These are phyloP conservation scores for Antigone vipio DNA, from an alignment of 2,113 vertebrate species.

Conservation along the genomic window DNA sequence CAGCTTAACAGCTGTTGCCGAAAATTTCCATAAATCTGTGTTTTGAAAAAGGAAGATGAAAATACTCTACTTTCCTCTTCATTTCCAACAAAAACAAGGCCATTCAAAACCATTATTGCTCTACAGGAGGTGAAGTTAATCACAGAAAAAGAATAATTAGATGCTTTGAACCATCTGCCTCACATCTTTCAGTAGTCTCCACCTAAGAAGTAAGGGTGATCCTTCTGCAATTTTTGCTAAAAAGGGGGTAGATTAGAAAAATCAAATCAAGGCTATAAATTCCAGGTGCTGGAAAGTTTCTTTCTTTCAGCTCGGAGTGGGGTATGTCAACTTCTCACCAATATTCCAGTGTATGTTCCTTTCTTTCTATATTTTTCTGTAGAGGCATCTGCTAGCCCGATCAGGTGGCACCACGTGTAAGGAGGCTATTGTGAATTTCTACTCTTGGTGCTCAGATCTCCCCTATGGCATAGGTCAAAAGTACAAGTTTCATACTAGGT, in stretches of 20 bases:
- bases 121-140: not conserved
- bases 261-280: not conserved
- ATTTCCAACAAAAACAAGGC: conserved; percentile 50
- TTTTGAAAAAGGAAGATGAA: conserved; percentile 61
- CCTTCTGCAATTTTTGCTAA: not conserved
- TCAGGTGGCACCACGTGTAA: not conserved
- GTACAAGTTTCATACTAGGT: not conserved
- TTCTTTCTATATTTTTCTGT: rapidly evolving
- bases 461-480: not conserved
- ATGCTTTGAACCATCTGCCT: not conserved
- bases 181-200: not conserved
- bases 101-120: not conserved
- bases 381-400: not conserved
- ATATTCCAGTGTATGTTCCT: rapidly evolving
- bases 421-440: not conserved
- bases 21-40: conserved; percentile 45
- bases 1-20: conserved; percentile 40
- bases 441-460: not conserved
- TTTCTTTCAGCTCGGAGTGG: not conserved
- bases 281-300: not conserved
- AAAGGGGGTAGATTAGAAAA: not conserved
- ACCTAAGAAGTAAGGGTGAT: not conserved
- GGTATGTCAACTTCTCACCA: not conserved
- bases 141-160: not conserved
- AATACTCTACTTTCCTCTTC: conserved; percentile 12